Conservation (phyloP, 1,140 invertebrate genomes). For the Microplitis demolitor region DNA sequence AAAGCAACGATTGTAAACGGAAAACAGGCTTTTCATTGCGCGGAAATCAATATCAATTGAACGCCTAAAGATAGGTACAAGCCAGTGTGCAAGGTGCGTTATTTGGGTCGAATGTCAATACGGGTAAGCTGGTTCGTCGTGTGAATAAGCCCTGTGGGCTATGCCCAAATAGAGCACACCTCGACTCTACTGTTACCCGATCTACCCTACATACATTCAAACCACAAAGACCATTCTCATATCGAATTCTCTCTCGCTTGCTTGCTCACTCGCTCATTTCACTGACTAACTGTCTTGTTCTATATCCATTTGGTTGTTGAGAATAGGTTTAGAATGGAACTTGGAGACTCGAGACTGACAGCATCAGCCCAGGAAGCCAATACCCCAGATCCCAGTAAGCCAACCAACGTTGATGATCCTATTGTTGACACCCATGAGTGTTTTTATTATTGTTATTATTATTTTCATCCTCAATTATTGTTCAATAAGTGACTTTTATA, state of each 20-base stretch:
- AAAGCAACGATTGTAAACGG: not conserved
- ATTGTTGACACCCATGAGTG: not conserved
- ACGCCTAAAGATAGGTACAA: constrained; percentile 4
- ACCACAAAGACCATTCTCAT: not conserved
- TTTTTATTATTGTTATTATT: not conserved
- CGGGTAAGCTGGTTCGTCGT: constrained; percentile 3
- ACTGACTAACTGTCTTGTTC: not conserved
- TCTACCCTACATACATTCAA: not conserved
- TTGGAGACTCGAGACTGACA: not conserved
- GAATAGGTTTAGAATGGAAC: not conserved
- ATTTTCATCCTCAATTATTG: too few relatives aligned
- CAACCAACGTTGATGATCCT: not conserved
- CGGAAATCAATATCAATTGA: not conserved
- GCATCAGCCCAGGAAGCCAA: not conserved
- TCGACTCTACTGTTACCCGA: too few relatives aligned
- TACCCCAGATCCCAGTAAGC: not conserved
- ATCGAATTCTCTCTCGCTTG: not conserved
- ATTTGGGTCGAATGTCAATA: constrained; percentile 41
- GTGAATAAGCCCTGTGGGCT: not conserved
- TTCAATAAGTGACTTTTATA: too few relatives aligned
- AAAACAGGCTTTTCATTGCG: not conserved
- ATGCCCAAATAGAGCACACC: not conserved
- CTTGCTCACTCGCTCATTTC: not conserved
- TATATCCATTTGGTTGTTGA: not conserved
- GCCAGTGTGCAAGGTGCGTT: constrained; percentile 29